Percentiles rank a stretch among this genome's conserved stretches.
Evolutionary conservation across 2,888 invertebrate genomes (phyloP).

Genomic region (Clanis bilineata): DNA sequence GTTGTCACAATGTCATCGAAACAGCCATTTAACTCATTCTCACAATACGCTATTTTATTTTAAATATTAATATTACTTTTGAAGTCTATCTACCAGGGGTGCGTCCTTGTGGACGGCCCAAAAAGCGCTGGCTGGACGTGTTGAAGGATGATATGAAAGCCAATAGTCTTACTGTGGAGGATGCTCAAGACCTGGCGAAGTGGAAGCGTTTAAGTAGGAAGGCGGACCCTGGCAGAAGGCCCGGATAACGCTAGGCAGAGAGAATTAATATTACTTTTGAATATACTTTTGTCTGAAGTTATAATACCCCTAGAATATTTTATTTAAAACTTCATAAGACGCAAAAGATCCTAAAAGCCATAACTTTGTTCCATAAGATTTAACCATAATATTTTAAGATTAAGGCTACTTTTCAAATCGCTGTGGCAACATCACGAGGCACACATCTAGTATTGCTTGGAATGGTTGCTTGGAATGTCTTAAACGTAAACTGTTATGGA

Average conservation of each 20-base stretch:
- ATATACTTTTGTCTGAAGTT: not conserved
- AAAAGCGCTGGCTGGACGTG: too few species aligned
- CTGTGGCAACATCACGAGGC: not conserved
- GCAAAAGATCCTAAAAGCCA: not conserved
- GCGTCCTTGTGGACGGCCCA: too few species aligned
- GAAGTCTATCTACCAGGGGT: too few species aligned
- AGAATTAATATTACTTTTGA: not conserved
- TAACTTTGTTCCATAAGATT: not conserved
- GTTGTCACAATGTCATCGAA: not conserved
- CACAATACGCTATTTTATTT: too few species aligned
- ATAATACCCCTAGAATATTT: not conserved
- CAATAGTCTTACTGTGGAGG: too few species aligned
- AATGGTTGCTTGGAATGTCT: conserved; percentile 3
- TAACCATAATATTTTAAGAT: not conserved
- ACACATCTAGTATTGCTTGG: conserved; percentile 2
- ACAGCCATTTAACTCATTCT: too few species aligned
- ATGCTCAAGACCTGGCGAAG: too few species aligned
- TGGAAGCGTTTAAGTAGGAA: too few species aligned
- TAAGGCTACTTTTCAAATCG: not conserved
- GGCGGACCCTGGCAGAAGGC: too few species aligned
- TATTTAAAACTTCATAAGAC: not conserved
- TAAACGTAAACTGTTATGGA: not conserved
- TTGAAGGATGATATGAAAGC: too few species aligned
- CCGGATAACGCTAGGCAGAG: too few species aligned
- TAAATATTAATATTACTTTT: too few species aligned